phyloP scores from a whole-genome alignment of 2,113 vertebrate species.

The Pogonocichla stellata region DNA sequence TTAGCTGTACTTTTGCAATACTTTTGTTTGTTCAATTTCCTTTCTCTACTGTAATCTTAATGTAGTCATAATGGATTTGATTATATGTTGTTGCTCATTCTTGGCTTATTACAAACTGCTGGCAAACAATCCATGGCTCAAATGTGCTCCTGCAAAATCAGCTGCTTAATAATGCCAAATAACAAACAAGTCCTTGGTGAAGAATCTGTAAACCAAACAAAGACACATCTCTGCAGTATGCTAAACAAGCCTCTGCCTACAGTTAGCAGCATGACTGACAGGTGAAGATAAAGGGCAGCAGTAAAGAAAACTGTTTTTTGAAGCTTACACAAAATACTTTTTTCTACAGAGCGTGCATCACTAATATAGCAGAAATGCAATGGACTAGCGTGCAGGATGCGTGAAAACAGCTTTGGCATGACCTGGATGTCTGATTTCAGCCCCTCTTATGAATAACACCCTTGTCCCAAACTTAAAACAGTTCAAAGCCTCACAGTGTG shows the following conservation, averaged over 20 bases:
- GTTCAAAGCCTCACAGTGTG: background rate
- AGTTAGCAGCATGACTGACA: background rate
- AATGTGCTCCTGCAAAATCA: slow-evolving; percentile 17
- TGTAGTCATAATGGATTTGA: slow-evolving; percentile 41
- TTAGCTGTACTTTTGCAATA: slow-evolving; percentile 30
- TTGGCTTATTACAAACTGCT: slow-evolving; percentile 46
- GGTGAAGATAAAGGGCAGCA: background rate
- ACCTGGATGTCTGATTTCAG: background rate
- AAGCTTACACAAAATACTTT: background rate
- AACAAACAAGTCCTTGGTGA: background rate
- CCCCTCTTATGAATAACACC: background rate
- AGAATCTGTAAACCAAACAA: background rate
- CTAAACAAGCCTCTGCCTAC: background rate
- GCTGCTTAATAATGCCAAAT: background rate
- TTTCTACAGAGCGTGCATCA: background rate
- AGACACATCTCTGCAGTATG: background rate
- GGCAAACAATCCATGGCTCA: slow-evolving; percentile 13
- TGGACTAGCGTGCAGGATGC: background rate
- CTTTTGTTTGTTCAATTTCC: slow-evolving; percentile 54
- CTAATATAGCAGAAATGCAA: background rate
- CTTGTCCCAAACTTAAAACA: background rate
- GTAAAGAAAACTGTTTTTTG: background rate
- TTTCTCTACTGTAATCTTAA: slow-evolving; percentile 55
- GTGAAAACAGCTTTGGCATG: background rate
- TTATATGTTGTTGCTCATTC: slow-evolving; percentile 35